These are phyloP conservation scores for Pyrocephalus nanus DNA, from an alignment of 2,797 vertebrate species.

Conservation along the genomic window DNA sequence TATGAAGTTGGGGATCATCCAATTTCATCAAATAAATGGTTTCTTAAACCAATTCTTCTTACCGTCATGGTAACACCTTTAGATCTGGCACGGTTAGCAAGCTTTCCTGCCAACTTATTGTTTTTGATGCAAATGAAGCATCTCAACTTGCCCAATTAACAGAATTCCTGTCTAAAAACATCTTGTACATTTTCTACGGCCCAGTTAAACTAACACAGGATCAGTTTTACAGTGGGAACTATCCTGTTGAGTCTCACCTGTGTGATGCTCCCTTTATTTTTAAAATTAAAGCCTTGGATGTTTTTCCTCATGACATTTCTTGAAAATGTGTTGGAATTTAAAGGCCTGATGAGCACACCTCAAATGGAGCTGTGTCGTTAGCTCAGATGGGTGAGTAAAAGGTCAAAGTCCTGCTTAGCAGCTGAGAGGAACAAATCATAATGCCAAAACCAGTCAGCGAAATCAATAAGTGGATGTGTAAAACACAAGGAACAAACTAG, in stretches of 20 bases:
- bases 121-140: conserved; percentile 67
- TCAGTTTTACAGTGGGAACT: not conserved
- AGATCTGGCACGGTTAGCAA: conserved; percentile 21
- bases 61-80: conserved; percentile 49
- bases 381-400: not conserved
- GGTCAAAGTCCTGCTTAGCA: not conserved
- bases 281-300: not conserved
- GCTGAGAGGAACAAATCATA: not conserved
- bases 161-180: conserved; percentile 7
- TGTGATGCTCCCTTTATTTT: not conserved
- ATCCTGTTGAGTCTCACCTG: not conserved
- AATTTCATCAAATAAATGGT: conserved; percentile 77
- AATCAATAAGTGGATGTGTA: not conserved
- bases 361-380: not conserved
- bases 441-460: not conserved
- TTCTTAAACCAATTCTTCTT: conserved; percentile 67
- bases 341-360: not conserved
- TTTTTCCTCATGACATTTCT: not conserved
- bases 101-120: conserved; percentile 62
- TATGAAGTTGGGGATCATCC: conserved; percentile 72
- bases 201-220: not conserved
- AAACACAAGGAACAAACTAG: not conserved
- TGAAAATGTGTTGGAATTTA: not conserved
- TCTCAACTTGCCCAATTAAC: conserved; percentile 49
- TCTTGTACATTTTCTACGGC: not conserved